Evolutionary conservation across 2,113 vertebrate species (phyloP), one percentile per base, ranked within the genome.

Genomic region (Siphamia tubifer): DNA sequence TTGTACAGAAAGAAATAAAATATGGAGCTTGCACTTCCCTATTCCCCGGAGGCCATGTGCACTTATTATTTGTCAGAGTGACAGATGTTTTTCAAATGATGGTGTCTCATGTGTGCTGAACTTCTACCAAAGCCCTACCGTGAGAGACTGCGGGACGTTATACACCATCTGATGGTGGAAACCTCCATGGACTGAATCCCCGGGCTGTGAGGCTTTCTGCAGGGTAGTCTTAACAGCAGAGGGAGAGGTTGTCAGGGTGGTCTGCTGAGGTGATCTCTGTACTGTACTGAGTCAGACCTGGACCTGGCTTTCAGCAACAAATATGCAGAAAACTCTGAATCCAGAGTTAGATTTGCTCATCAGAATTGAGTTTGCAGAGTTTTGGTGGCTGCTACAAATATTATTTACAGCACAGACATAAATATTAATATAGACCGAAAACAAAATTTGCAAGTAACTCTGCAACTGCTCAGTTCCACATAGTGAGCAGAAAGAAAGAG

Each of bases 11-110:
- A 81, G 82, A 68, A 87, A 86, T 83, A 82, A 89, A 90, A 89
- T 81, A 88, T 89, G 87, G 89, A 86, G 86, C 81, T 66, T 66
- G 76, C 85, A 77, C 84, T 85, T 85, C 82, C 68, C 72, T 82
- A 81, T 83, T 79, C 85, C 88, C 86, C 66, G 42, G 86, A 84
- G 89, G 85, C 79, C 74, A 62, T 3, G 40, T 79, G 84, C 84
- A 82, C 86, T 89, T 91, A 90, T 92, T 91, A 85, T 91, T 90
- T 92, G 88, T 89, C 85, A 87, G 90, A 91, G 86, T 92, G 91
- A 92, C 92, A 93, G 92, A 93, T 93, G 92, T 92, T 93, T 91
- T 90, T 92, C 90, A 91, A 91, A 93, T 82, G 87, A 89, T 51
- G 84, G 66, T 82, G 87, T 90, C 89, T 89, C 89, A 69, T 72